Base-by-base conservation (phyloP, 2,797 vertebrate species). In the Chelmon rostratus region DNA sequence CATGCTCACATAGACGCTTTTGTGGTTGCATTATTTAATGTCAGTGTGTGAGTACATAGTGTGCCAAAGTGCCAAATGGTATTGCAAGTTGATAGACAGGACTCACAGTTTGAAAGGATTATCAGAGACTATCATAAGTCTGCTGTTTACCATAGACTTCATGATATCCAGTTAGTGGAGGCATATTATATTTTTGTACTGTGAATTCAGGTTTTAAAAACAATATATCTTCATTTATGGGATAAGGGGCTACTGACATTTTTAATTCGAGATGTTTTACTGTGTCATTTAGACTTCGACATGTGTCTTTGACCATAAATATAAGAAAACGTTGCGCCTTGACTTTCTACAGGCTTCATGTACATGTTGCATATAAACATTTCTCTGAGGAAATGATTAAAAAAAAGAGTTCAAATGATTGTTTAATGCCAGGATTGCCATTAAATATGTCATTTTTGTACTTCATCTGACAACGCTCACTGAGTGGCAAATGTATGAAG, bases 221-320 rank as follows among this genome's bases (percentile, higher is more conserved):
- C 90, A 93, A 94, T 88, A 88, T 91, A 93, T 94, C 92, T 94
- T 95, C 92, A 94, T 93, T 93, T 89, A 94, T 92, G 95, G 96
- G 94, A 95, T 87, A 96, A 96, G 95, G 96, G 96, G 95, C 95
- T 96, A 96, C 93, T 92, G 93, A 95, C 84, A 88, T 95, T 95
- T 94, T 94, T 91, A 87, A 93, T 91, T 94, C 68, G 83, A 93
- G 87, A 83, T 91, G 85, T 95, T 90, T 91, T 89, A 88, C 82
- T 91, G 90, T 93, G 90, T 93, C 89, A 92, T 93, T 91, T 85
- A 88, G 85, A 92, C 86, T 84, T 93, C 71, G 90, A 89, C 91
- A 86, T 84, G 85, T 86, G 83, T 92, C 87, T 83, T 85, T 78
- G 83, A 84, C 58, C 88, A 84, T 88, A 69, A 86, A 69, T 79